These are phyloP conservation scores for Galbula dea DNA, from an alignment of 2,113 vertebrate genomes.

Conservation along the genomic window DNA sequence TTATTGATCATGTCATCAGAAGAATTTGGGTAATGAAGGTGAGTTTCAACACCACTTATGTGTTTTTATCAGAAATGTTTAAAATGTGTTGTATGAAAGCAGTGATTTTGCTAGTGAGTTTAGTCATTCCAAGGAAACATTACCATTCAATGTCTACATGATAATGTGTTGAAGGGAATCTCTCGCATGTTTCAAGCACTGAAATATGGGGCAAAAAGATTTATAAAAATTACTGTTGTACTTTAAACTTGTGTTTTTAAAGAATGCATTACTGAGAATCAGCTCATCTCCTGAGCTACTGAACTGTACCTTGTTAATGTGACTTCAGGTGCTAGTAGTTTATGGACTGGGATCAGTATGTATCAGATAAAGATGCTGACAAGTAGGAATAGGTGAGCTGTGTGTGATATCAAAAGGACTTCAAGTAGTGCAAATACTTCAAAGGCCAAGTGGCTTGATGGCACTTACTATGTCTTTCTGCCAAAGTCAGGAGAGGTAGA, in stretches of 20 bases:
- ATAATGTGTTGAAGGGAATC: background rate
- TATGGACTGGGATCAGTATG: background rate
- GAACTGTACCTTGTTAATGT: background rate
- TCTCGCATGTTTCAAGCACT: background rate
- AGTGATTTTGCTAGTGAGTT: background rate
- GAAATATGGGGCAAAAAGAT: background rate
- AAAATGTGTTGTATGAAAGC: background rate
- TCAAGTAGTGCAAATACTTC: background rate
- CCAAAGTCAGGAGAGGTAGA: background rate
- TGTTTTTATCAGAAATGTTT: background rate
- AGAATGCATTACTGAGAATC: background rate
- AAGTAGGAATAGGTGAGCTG: background rate
- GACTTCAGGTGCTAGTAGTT: background rate
- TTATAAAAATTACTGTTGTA: background rate
- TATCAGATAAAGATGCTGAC: background rate
- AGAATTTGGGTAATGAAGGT: conserved; percentile 79
- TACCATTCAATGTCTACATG: background rate
- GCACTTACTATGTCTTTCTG: background rate
- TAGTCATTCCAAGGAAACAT: background rate
- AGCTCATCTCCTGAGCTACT: background rate
- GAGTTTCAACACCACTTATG: conserved; percentile 22
- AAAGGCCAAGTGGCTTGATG: background rate
- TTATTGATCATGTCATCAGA: conserved; percentile 77
- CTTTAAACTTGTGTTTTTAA: background rate
- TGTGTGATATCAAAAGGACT: background rate